A percentile compares a stretch with the other conserved stretches of the same genome.
These are phyloP conservation scores for Drosophila oshimai DNA, from an alignment of 1,140 invertebrate species.

Conservation along the genomic window DNA sequence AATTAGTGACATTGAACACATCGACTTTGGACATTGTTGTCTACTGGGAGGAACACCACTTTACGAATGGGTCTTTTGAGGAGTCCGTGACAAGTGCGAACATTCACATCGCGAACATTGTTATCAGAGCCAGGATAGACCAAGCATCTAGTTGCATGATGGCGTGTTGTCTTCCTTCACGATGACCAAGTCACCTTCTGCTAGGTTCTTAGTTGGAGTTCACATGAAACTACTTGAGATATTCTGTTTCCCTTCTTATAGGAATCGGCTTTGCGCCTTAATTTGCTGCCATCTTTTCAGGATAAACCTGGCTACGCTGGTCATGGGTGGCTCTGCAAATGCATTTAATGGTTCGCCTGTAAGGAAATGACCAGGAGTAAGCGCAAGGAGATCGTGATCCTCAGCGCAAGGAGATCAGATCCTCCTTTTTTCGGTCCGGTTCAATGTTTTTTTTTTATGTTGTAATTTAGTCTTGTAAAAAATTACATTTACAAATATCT, in stretches of 20 bases:
- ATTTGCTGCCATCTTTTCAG: neutral
- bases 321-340: neutral
- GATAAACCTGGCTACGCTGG: neutral
- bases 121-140: neutral
- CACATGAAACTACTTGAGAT: neutral
- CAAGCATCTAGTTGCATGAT: neutral
- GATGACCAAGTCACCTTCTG: neutral
- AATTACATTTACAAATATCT: too few relatives aligned
- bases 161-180: neutral
- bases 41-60: too few relatives aligned
- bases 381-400: neutral
- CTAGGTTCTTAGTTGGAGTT: neutral
- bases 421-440: too few relatives aligned
- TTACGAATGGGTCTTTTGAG: too few relatives aligned
- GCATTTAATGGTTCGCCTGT: neutral
- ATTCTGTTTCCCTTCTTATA: neutral
- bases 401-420: too few relatives aligned
- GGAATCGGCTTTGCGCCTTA: neutral
- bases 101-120: neutral
- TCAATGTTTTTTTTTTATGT: too few relatives aligned
- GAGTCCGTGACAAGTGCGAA: too few relatives aligned
- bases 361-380: neutral
- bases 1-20: too few relatives aligned
- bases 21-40: too few relatives aligned
- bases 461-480: too few relatives aligned